Evolutionary conservation across 2,797 vertebrate species (phyloP), one percentile per base, ranked within the genome.

Genomic region (Gymnoscopelus braueri): DNA sequence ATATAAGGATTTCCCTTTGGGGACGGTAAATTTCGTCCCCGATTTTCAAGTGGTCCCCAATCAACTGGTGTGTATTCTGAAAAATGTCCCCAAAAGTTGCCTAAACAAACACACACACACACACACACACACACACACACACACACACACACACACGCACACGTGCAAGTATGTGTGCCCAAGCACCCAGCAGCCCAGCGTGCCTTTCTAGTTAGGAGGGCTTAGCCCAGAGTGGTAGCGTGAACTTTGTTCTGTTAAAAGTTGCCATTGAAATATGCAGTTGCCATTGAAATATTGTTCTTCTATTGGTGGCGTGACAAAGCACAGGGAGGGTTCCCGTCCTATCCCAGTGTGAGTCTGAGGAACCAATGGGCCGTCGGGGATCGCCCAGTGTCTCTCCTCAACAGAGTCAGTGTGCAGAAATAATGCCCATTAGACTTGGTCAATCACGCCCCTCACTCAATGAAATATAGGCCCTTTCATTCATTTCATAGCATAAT

Each of bases 391-490:
- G 88, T 81, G 63, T 92, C 92, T 94, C 48, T 48, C 78, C 89
- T 94, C 93, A 93, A 93, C 93, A 67, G 94, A 95, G 92, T 93
- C 96, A 95, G 87, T 94, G 90, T 95, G 94, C 95, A 87, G 94
- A 95, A 95, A 94, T 96, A 95, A 96, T 96, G 92, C 88, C 92
- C 89, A 96, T 96, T 96, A 95, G 95, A 84, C 87, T 94, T 94
- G 91, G 94, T 95, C 94, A 93, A 85, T 92, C 94, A 93, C 85
- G 84, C 88, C 84, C 83, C 84, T 90, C 80, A 81, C 90, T 92
- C 84, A 67, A 75, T 89, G 86, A 90, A 89, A 88, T 88, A 91
- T 87, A 44, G 71, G 63, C 74, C 81, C 73, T 80, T 90, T 88
- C 78, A 87, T 76, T 81, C 72, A 77, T 87, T 82, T 81, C 87